phyloP scores from a whole-genome alignment of 2,888 invertebrate genomes.

The Labia minor region DNA sequence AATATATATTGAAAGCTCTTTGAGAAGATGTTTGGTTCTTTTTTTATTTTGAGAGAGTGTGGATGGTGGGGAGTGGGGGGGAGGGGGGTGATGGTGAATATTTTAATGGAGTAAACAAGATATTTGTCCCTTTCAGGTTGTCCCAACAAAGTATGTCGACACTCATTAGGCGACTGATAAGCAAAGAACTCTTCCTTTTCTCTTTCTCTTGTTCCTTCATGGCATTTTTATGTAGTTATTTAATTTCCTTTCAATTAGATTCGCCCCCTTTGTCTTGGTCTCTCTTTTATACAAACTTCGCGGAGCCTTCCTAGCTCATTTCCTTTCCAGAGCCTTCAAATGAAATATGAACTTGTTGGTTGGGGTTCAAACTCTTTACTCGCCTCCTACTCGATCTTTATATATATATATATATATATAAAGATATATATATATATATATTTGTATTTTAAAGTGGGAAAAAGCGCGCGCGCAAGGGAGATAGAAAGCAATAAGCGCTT shows the following conservation, averaged over 20 bases:
- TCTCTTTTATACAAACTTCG: conserved; percentile 3
- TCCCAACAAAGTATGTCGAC: background rate
- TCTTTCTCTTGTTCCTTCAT: conserved; percentile 2
- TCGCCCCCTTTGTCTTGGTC: conserved; percentile 8
- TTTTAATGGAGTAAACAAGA: too few relatives aligned
- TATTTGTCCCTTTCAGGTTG: too few relatives aligned
- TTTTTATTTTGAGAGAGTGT: too few relatives aligned
- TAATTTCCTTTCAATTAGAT: conserved; percentile 13
- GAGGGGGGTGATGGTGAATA: too few relatives aligned
- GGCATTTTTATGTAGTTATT: conserved; percentile 13
- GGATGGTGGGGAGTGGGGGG: too few relatives aligned
- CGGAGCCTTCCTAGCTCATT: conserved; percentile 1
- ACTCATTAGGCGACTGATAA: background rate
- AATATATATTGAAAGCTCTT: too few relatives aligned
- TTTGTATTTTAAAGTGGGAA: conserved; percentile 9
- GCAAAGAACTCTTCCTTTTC: background rate
- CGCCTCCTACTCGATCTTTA: background rate
- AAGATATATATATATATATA: background rate
- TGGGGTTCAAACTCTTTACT: conserved; percentile 3
- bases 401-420: background rate
- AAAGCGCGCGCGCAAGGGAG: background rate
- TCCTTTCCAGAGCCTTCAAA: background rate
- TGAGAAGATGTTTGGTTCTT: too few relatives aligned
- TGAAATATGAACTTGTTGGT: conserved; percentile 9
- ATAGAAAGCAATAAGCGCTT: background rate